Base-by-base conservation (phyloP, 2,888 invertebrate species). In the Limenitis camilla region DNA sequence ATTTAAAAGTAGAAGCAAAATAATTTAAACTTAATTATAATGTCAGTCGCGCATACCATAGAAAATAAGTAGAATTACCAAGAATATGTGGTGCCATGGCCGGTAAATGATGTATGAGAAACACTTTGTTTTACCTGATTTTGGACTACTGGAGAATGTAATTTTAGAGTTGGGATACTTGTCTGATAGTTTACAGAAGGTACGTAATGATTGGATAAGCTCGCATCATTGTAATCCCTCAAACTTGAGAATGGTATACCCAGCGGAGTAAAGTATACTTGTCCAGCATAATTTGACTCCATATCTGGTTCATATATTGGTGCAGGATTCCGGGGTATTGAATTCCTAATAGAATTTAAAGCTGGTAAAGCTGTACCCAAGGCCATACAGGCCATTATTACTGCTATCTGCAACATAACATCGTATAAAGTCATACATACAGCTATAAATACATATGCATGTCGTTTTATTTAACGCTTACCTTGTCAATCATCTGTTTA, bases 1-100 rank as follows among this genome's bases (percentile, higher is more conserved):
- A 19, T 19, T 19, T 39, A 50, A 49, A 56, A 47, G 54, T 56
- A 55, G 40, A 28, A 43, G 28, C 46, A 56, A 47, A 49, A 60
- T 59, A 63, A 66, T 54, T 64, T 63, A 61, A 62, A 61, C 51
- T 56, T 64, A 65, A 64, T 60, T 56, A 58, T 53, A 52, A 57
- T 69, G 72, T 74, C 74, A 76, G 72, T 73, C 74, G 72, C 72
- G 66, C 68, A 61, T 63, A 53, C 55, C 62, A 62, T 55, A 48
- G 48, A 43, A 43, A 57, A 30, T 51, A 59, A 33, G 32, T 56
- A 58, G 59, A 63, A 67, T 67, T 72, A 80, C 73, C 77, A 79
- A 42, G 71, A 61, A 53, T 78, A 75, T 45, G 58, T 69, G 8
- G 67, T 55, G 45, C 71, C 72, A 40, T 70, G 55, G 28, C 69